Conservation (phyloP, 2,113 vertebrate species). For the Hyaena hyaena region DNA sequence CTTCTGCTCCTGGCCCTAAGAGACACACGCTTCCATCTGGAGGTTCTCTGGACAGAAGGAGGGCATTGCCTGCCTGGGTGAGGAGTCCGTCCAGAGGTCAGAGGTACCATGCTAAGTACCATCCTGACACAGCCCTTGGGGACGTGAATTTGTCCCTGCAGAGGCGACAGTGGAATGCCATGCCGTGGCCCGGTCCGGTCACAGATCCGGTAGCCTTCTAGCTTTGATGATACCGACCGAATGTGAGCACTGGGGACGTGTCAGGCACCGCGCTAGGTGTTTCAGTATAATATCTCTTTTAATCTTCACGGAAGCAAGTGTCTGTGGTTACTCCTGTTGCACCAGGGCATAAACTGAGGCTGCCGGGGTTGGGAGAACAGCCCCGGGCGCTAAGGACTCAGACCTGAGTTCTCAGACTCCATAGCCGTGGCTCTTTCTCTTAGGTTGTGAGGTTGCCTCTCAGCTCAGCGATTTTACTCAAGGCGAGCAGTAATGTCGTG, state of each 20-base stretch:
- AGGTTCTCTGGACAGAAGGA: neutral
- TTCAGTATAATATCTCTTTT: neutral
- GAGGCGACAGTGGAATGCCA: neutral
- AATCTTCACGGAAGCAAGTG: neutral
- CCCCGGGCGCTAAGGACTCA: neutral
- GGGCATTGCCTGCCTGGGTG: neutral
- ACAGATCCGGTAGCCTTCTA: neutral
- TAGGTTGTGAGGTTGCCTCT: neutral
- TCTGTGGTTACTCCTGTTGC: neutral
- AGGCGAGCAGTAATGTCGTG: neutral
- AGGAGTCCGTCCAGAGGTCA: neutral
- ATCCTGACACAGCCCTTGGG: neutral
- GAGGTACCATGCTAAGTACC: neutral
- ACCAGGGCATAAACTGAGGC: neutral
- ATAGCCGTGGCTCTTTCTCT: neutral
- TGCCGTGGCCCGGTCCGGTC: neutral
- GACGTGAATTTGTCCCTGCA: neutral
- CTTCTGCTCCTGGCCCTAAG: neutral
- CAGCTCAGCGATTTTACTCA: neutral
- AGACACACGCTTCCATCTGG: neutral
- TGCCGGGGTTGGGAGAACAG: neutral
- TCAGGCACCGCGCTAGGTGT: neutral
- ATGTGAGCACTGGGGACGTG: accelerated
- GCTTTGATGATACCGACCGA: accelerated
- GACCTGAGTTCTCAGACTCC: neutral